Conservation (phyloP, 2,797 vertebrate genomes). For the Sebastes diaconus region DNA sequence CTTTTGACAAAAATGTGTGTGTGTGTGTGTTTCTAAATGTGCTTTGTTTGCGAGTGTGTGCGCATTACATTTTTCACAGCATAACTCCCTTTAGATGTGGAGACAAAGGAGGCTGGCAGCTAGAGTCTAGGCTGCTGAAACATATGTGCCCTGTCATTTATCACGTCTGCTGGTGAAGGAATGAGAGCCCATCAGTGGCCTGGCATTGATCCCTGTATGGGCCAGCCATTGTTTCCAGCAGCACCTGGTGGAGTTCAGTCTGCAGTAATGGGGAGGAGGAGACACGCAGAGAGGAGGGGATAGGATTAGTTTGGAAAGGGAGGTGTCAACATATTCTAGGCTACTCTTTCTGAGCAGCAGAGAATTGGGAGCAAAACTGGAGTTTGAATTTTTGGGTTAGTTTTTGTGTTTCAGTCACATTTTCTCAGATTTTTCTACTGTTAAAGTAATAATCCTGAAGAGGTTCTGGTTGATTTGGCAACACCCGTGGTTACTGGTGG, state of each 20-base stretch:
- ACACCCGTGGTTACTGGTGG: not conserved
- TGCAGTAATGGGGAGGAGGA: slow-evolving; percentile 85
- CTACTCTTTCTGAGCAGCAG: slow-evolving; percentile 11
- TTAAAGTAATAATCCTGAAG: not conserved
- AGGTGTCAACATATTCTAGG: slow-evolving; percentile 42
- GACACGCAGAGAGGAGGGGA: slow-evolving; percentile 62
- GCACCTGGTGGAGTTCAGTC: slow-evolving; percentile 87
- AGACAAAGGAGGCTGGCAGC: slow-evolving; percentile 78
- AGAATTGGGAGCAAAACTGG: slow-evolving; percentile 12
- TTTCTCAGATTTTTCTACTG: not conserved
- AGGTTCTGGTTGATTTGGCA: not conserved
- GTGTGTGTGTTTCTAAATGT: slow-evolving; percentile 18
- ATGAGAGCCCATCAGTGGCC: slow-evolving; percentile 95
- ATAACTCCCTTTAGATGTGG: slow-evolving; percentile 71
- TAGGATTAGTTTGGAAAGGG: slow-evolving; percentile 32
- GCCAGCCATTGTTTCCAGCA: slow-evolving; percentile 91
- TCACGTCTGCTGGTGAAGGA: slow-evolving; percentile 93
- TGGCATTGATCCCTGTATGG: slow-evolving; percentile 91
- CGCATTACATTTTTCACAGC: slow-evolving; percentile 59
- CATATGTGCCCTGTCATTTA: slow-evolving; percentile 91
- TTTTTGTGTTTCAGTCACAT: not conserved
- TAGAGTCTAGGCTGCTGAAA: slow-evolving; percentile 87
- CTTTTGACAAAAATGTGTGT: slow-evolving; percentile 31
- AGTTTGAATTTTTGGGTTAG: not conserved
- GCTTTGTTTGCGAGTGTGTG: slow-evolving; percentile 38